Percentiles rank a stretch among this genome's conserved stretches.
Evolutionary conservation across 2,113 vertebrate genomes (phyloP).

Genomic region (Arothron firmamentum): DNA sequence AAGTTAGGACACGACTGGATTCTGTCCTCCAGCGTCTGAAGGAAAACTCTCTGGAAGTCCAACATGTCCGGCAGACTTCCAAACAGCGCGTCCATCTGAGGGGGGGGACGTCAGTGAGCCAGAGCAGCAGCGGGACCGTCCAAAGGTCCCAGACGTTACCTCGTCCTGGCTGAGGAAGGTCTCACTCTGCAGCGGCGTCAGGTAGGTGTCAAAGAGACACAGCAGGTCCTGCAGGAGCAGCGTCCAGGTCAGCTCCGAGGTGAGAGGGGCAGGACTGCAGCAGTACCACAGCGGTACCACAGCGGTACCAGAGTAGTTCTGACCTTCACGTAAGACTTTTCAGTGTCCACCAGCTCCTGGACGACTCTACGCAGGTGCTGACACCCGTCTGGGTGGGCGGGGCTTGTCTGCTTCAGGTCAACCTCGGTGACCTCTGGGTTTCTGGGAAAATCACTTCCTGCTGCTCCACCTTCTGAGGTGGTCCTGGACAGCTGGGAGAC

Average conservation of each 20-base stretch:
- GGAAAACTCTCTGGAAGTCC: constrained; percentile 92
- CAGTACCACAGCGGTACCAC: no score
- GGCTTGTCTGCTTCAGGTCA: constrained; percentile 65
- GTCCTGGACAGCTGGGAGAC: constrained; percentile 72
- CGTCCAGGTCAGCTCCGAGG: neutral
- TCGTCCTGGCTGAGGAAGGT: constrained; percentile 91
- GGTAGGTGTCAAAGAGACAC: constrained; percentile 87
- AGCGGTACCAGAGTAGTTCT: neutral
- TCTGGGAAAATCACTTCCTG: constrained; percentile 52
- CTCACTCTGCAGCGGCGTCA: constrained; percentile 90
- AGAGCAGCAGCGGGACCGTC: neutral
- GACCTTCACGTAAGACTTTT: constrained; percentile 96
- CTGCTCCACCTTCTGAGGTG: constrained; percentile 66
- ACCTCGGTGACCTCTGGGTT: constrained; percentile 62
- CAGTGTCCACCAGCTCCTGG: constrained; percentile 91
- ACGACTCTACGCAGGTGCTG: constrained; percentile 90
- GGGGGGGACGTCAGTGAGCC: neutral
- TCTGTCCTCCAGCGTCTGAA: constrained; percentile 90
- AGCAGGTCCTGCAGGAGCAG: constrained; percentile 81
- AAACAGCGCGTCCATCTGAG: constrained; percentile 92
- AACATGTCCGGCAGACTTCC: constrained; percentile 93
- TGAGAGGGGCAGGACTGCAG: neutral
- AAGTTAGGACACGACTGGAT: constrained; percentile 85
- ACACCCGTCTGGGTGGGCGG: constrained; percentile 84
- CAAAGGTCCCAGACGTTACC: constrained; percentile 64